These are phyloP conservation scores for Acrocephalus scirpaceus DNA, from an alignment of 2,797 vertebrate species.

Conservation along the genomic window DNA sequence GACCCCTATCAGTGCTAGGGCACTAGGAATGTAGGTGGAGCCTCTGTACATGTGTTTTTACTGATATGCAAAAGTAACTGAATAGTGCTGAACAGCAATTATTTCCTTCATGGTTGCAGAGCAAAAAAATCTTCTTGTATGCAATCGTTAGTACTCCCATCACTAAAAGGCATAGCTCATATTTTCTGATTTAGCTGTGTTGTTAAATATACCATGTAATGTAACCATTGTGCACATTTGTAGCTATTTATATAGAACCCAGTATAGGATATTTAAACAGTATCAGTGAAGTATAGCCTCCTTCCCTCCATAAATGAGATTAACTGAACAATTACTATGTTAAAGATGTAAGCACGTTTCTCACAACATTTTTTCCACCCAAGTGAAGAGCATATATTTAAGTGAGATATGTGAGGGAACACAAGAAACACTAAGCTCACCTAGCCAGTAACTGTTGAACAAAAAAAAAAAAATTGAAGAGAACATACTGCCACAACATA, in stretches of 20 bases:
- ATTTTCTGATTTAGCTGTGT: constrained; percentile 49
- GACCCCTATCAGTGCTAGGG: constrained; percentile 25
- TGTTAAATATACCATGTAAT: constrained; percentile 72
- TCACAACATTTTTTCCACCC: constrained; percentile 38
- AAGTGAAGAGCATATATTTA: constrained; percentile 12
- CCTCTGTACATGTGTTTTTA: constrained; percentile 42
- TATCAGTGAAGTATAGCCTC: constrained; percentile 60
- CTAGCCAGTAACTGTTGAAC: neutral
- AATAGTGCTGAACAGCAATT: constrained; percentile 69
- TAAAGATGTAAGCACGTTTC: constrained; percentile 34
- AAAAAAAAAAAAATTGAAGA: constrained; percentile 10
- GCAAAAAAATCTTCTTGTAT: constrained; percentile 62
- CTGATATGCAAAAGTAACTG: constrained; percentile 71
- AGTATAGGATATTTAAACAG: constrained; percentile 53
- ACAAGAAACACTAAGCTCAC: neutral
- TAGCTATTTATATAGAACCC: constrained; percentile 57
- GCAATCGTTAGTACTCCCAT: constrained; percentile 44
- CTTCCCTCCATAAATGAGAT: constrained; percentile 53
- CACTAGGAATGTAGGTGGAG: constrained; percentile 49
- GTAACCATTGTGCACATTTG: constrained; percentile 62
- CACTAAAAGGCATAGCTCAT: constrained; percentile 42
- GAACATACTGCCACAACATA: neutral
- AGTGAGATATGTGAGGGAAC: neutral
- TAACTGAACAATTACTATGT: constrained; percentile 58
- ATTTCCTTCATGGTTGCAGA: constrained; percentile 68